A percentile compares a stretch with the other conserved stretches of the same genome.
Evolutionary conservation across 2,113 vertebrate genomes (phyloP).

Genomic region (Salvelinus alpinus): DNA sequence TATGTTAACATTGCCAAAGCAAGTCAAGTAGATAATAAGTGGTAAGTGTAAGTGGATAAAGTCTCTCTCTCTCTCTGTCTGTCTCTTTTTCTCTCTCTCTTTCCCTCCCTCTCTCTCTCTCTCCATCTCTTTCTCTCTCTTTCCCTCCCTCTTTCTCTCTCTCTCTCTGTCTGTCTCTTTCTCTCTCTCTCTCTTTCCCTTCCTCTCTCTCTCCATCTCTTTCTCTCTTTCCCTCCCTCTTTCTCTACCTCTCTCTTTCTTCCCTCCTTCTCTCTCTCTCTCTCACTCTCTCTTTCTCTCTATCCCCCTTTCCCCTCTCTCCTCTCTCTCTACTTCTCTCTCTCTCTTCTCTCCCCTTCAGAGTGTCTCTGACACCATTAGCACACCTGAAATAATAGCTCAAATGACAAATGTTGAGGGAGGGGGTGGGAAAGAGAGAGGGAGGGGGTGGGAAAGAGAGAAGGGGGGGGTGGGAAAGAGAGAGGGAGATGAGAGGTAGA

Average conservation of each 20-base stretch:
- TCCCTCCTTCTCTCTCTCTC: constrained; percentile 17
- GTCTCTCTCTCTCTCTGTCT: background rate
- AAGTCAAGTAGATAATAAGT: too few relatives aligned
- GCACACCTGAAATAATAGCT: constrained; percentile 81
- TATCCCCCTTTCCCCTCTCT: constrained; percentile 2
- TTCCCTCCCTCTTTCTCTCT: background rate
- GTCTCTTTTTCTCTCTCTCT: background rate
- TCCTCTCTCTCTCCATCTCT: constrained; percentile 20
- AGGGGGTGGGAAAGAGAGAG: constrained; percentile 22
- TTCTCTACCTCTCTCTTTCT: background rate
- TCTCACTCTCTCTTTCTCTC: constrained; percentile 13
- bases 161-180: too few relatives aligned
- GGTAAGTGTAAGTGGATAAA: too few relatives aligned
- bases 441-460: background rate
- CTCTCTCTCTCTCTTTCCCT: background rate
- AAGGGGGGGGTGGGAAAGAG: background rate
- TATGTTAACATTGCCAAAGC: too few relatives aligned
- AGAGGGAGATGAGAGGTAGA: constrained; percentile 16
- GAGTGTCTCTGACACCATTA: constrained; percentile 72
- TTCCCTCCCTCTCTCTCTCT: background rate
- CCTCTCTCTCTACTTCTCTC: constrained; percentile 18
- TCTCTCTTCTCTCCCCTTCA: constrained; percentile 34
- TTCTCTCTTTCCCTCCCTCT: background rate
- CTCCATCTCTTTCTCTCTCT: background rate
- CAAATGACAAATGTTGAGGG: constrained; percentile 64